phyloP scores from a whole-genome alignment of 2,113 vertebrate species.

The Thamnophis sirtalis region DNA sequence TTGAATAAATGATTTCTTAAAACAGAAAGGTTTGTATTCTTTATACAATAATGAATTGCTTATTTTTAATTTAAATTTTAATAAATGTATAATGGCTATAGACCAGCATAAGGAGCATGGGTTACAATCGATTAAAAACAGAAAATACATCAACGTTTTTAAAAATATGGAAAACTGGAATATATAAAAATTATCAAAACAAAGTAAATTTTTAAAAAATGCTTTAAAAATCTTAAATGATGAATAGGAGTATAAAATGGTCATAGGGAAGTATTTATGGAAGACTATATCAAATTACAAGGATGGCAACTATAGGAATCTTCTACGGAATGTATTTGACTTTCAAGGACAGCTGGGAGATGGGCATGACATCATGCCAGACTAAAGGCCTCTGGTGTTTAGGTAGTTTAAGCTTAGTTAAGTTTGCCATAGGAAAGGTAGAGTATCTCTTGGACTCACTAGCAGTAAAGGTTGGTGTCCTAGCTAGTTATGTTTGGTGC shows the following conservation, averaged over 20 bases:
- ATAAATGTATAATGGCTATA: neutral
- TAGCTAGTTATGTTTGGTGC: neutral
- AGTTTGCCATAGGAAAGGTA: neutral
- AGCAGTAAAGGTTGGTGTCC: neutral
- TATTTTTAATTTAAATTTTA: neutral
- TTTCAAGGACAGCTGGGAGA: neutral
- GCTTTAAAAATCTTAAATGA: neutral
- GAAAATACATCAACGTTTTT: neutral
- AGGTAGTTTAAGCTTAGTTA: neutral
- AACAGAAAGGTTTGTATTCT: neutral
- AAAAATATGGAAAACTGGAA: neutral
- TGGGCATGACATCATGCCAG: neutral
- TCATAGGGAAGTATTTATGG: neutral
- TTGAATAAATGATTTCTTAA: neutral
- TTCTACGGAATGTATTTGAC: neutral
- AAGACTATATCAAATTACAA: neutral
- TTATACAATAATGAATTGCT: neutral
- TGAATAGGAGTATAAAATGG: neutral
- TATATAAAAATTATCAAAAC: neutral
- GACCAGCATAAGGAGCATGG: neutral
- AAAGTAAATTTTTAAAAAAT: neutral
- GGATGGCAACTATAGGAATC: neutral
- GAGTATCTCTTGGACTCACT: neutral
- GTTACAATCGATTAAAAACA: neutral
- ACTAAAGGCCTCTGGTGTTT: neutral